Base-by-base conservation (phyloP, 1,140 invertebrate genomes). In the Hyles vespertilio region DNA sequence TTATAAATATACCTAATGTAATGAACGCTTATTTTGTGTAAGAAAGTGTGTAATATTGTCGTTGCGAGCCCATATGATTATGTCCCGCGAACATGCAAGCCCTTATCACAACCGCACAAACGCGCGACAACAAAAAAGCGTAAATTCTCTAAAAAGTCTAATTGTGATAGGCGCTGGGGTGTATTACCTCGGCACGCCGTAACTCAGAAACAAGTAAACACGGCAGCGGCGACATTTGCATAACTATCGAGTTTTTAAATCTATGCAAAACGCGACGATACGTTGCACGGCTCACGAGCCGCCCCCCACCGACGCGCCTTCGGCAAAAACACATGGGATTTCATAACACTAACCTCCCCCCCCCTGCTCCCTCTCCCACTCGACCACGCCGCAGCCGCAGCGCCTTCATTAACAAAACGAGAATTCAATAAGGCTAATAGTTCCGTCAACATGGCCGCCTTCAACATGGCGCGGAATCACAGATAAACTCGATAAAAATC, bases 181-280 rank as follows among this genome's bases (percentile, higher is more conserved):
- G 69, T 75, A 79, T 74, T 74, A 74, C 74, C 63, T 66, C 74
- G 74, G 69, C 72, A 74, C 73, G 70, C 68, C 72, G 81, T 85
- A 83, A 83, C 72, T 83, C 82, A 81, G 79, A 80, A 81, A 77
- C 79, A 79, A 79, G 80, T 75, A 82, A 84, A 86, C 81, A 86
- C 81, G 75, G 77, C 81, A 78, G 67, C 61, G 63, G 64, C 46
- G 65, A 65, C 71, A 85, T 87, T 87, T 77, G 82, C 81, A 87
- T 87, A 73, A 69, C 81, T 85, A 87, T 87, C 84, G 74, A 81
- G 54, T 87, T 87, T 87, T 87, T 87, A 84, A 84, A 87, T 87
- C 84, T 87, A 87, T 87, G 84, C 84, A 87, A 87, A 87, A 84
- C 77, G 77, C 72, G 75, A 77, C 82, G 82, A 87, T 84, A 83